Evolutionary conservation across 2,113 vertebrate species (phyloP), one percentile per base, ranked within the genome.

Genomic region (Rhipidura dahli): DNA sequence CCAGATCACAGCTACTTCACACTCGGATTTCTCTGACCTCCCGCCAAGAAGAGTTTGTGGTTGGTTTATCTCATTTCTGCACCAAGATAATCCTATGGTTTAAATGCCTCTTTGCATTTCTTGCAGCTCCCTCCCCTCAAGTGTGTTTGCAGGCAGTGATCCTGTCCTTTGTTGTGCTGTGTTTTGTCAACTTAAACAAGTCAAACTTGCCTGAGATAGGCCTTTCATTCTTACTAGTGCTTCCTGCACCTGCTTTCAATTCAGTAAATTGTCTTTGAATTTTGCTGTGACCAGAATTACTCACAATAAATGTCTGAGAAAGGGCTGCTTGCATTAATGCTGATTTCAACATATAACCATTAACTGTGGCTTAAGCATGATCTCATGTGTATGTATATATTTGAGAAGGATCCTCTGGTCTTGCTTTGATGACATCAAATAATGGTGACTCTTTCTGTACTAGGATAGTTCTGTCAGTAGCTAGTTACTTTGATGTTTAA

Each of bases 401-500:
- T 76, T 83, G 33, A 76, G 68, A 60, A 72, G 24, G 15, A 51
- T 84, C 47, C 16, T 83, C 64, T 70, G 42, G 33, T 66, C 72
- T 81, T 93, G 33, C 69, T 90, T 83, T 89, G 72, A 92, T 57
- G 83, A 31, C 17, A 13, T 53, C 30, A 56, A 27, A 20, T 61
- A 85, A 50, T 13, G 33, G 44, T 75, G 47, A 33, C 51, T 69
- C 12, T 54, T 69, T 87, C 44, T 56, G 33, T 40, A 53, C 10
- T 31, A 47, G 56, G 17, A 16, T 21, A 50, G 10, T 83, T 92
- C 51, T 87, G 37, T 54, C 56, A 70, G 1, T 75, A 44, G 23
- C 75, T 83, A 45, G 28, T 76, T 83, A n/a, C 35, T 75, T 75
- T 72, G 66, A 69, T 75, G 14, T 65, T 90, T 92, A 66, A 64